Percentiles rank a stretch among this genome's conserved stretches.
Conservation (phyloP, 2,113 vertebrate genomes). For the Benitochromis conjunctus region DNA sequence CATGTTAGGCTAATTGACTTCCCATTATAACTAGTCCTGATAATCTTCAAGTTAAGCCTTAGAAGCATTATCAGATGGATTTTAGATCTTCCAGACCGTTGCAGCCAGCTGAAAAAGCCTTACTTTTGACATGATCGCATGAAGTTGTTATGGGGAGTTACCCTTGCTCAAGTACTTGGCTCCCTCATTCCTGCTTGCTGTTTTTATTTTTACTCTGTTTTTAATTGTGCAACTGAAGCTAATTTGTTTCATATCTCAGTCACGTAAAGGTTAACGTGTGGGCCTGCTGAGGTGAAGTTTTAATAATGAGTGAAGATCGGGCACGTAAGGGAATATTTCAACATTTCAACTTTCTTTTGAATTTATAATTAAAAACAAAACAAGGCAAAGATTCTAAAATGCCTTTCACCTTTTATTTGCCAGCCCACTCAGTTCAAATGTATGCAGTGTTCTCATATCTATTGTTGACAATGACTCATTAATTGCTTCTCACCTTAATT, state of each 20-base stretch:
- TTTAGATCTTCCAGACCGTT: not conserved
- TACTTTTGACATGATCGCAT: not conserved
- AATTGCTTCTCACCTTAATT: conserved; percentile 13
- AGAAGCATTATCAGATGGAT: not conserved
- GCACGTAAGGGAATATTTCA: not conserved
- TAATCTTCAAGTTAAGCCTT: not conserved
- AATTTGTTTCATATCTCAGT: not conserved
- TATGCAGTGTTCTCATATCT: conserved; percentile 11
- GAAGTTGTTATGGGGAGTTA: not conserved
- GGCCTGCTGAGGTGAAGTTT: not conserved
- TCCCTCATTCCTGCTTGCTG: not conserved
- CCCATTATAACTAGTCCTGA: not conserved
- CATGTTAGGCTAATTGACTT: not conserved
- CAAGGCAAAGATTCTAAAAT: conserved; percentile 1
- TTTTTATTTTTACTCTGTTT: not conserved
- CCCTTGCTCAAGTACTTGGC: not conserved
- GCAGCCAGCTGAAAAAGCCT: not conserved
- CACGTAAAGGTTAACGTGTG: conserved; percentile 13
- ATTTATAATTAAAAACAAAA: conserved; percentile 34
- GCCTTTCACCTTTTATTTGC: conserved; percentile 7
- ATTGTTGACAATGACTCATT: conserved; percentile 28
- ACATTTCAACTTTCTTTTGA: not conserved
- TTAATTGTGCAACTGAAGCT: not conserved
- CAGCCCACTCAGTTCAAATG: conserved; percentile 15
- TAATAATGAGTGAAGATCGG: not conserved